These are phyloP conservation scores for Phyllotreta cruciferae DNA, from an alignment of 2,888 invertebrate genomes.

Conservation along the genomic window DNA sequence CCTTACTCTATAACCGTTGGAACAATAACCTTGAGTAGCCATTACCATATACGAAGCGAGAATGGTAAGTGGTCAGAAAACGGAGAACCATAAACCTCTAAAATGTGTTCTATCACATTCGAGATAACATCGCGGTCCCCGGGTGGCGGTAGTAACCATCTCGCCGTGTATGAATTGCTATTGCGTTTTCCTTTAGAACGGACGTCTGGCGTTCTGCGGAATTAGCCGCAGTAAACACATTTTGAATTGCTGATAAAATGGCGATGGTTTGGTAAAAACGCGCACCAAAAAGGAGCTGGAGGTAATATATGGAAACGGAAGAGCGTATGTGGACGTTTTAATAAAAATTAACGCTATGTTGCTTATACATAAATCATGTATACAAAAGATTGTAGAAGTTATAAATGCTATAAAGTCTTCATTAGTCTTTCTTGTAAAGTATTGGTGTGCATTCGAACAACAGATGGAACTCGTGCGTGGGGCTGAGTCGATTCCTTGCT, in stretches of 20 bases:
- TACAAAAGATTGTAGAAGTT: no score
- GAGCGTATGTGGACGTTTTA: no score
- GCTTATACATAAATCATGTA: no score
- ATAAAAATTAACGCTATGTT: no score
- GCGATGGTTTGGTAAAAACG: neutral
- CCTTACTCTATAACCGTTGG: conserved; percentile 46
- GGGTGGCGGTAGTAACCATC: conserved; percentile 47
- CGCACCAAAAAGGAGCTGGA: no score
- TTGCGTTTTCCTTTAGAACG: conserved; percentile 27
- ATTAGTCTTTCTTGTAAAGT: no score
- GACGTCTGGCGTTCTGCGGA: conserved; percentile 25
- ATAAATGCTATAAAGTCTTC: no score
- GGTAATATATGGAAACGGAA: no score
- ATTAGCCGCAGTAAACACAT: conserved; percentile 34
- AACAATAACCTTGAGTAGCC: conserved; percentile 50
- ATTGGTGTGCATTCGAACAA: no score
- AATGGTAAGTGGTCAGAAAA: conserved; percentile 53
- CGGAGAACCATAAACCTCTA: conserved; percentile 53
- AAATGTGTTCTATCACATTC: conserved; percentile 54
- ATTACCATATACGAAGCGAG: conserved; percentile 55
- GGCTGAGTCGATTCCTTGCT: neutral
- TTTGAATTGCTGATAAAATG: conserved; percentile 29
- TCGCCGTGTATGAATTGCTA: conserved; percentile 30
- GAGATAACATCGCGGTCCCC: conserved; percentile 56
- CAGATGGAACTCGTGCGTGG: neutral